Conservation (phyloP, 2,888 invertebrate genomes). For the Tortricodes alternella region DNA sequence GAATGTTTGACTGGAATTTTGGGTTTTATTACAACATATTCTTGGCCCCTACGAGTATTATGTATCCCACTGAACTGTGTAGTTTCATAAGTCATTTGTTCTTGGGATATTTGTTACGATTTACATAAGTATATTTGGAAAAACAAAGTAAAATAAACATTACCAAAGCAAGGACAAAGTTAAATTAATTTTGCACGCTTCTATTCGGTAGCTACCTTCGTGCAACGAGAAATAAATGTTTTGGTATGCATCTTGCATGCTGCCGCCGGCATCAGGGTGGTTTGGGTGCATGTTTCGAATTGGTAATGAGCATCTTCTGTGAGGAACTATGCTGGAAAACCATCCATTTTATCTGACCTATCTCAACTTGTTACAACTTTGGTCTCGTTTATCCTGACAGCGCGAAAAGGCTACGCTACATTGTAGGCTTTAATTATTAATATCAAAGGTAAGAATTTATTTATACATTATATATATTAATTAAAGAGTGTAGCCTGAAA, state of each 20-base stretch:
- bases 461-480: too few species aligned
- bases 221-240: slow-evolving; percentile 15
- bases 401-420: too few species aligned
- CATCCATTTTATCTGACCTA: neutral
- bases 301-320: slow-evolving; percentile 1
- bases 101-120: too few species aligned
- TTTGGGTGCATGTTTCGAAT: slow-evolving; percentile 23
- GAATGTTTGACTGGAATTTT: neutral
- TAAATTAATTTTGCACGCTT: slow-evolving; percentile 12
- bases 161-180: neutral
- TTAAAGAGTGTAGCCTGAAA: too few species aligned
- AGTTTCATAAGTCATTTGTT: slow-evolving; percentile 1
- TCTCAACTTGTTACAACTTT: neutral
- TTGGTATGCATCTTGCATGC: slow-evolving; percentile 25
- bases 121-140: too few species aligned
- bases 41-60: neutral
- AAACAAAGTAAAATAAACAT: too few species aligned
- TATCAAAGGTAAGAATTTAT: too few species aligned
- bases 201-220: slow-evolving; percentile 11
- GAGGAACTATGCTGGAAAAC: neutral
- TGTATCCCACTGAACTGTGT: neutral
- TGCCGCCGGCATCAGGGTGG: slow-evolving; percentile 12
- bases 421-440: too few species aligned
- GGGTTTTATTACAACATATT: slow-evolving; percentile 6
- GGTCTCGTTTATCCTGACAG: neutral